Percentiles rank a stretch among this genome's conserved stretches.
These are phyloP conservation scores for Maniola hyperantus DNA, from an alignment of 2,888 invertebrate species.

Conservation along the genomic window DNA sequence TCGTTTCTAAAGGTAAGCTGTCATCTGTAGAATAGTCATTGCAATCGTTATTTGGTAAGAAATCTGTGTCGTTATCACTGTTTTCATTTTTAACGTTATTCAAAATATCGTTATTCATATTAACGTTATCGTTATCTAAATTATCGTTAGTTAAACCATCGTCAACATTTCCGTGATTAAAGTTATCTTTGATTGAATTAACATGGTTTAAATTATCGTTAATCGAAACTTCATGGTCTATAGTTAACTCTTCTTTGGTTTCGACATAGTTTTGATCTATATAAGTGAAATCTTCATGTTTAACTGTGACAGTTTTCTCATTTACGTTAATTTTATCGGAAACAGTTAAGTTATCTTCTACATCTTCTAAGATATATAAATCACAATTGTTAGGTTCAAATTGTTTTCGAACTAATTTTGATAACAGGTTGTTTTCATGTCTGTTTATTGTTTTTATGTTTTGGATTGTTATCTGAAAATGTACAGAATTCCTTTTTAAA, in stretches of 20 bases:
- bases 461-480: conserved; percentile 55
- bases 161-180: background rate
- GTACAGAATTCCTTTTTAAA: no score
- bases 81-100: conserved; percentile 27
- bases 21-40: conserved; percentile 59
- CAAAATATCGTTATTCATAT: background rate
- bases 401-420: conserved; percentile 44
- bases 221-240: background rate
- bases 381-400: conserved; percentile 49
- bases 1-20: conserved; percentile 53
- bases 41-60: conserved; percentile 25
- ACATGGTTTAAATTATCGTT: background rate
- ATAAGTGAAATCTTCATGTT: conserved; percentile 7
- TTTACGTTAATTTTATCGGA: conserved; percentile 42
- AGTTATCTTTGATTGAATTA: background rate
- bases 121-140: background rate
- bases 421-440: conserved; percentile 47
- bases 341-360: conserved; percentile 26
- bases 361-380: conserved; percentile 39
- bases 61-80: conserved; percentile 37
- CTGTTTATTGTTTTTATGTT: conserved; percentile 56
- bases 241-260: conserved; percentile 11
- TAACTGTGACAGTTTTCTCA: conserved; percentile 22
- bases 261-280: conserved; percentile 28
- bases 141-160: background rate